phyloP scores from a whole-genome alignment of 2,797 vertebrate genomes.

The Salarias fasciatus region DNA sequence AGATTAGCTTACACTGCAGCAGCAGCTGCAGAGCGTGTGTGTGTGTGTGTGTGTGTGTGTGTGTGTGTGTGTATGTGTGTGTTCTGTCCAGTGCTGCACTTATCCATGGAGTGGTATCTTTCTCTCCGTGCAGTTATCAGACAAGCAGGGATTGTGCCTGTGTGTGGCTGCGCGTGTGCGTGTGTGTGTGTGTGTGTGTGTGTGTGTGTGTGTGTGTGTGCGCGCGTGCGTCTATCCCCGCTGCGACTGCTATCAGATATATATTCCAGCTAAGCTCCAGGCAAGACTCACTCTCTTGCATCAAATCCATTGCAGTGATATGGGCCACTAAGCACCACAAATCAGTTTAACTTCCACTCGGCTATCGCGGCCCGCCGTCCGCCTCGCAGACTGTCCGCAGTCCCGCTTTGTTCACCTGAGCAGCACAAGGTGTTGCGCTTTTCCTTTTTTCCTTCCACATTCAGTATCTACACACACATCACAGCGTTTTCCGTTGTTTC shows the following conservation, averaged over 20 bases:
- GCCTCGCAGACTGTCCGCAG: slow-evolving; percentile 1
- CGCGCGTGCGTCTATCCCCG: not conserved
- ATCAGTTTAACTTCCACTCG: slow-evolving; percentile 56
- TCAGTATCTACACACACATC: no score
- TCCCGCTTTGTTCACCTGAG: slow-evolving; percentile 14
- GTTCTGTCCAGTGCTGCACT: slow-evolving; percentile 21
- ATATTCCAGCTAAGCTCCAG: slow-evolving; percentile 41
- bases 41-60: slow-evolving; percentile 5
- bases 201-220: no score
- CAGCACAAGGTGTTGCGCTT: not conserved
- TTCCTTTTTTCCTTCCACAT: no score
- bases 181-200: no score
- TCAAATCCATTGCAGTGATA: slow-evolving; percentile 43
- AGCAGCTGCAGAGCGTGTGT: slow-evolving; percentile 40
- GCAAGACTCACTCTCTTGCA: slow-evolving; percentile 35
- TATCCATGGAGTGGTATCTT: slow-evolving; percentile 22
- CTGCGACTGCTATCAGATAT: slow-evolving; percentile 42
- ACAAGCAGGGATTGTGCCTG: slow-evolving; percentile 9
- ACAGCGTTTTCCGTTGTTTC: no score
- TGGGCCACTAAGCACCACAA: slow-evolving; percentile 50
- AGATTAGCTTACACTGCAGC: slow-evolving; percentile 71
- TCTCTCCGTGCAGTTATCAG: slow-evolving; percentile 32
- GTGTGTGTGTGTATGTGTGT: no score
- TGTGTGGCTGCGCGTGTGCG: no score
- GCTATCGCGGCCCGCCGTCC: slow-evolving; percentile 29